Percentiles rank a stretch among this genome's conserved stretches.
phyloP scores from a whole-genome alignment of 2,888 invertebrate genomes.

The Cosmopolites sordidus region DNA sequence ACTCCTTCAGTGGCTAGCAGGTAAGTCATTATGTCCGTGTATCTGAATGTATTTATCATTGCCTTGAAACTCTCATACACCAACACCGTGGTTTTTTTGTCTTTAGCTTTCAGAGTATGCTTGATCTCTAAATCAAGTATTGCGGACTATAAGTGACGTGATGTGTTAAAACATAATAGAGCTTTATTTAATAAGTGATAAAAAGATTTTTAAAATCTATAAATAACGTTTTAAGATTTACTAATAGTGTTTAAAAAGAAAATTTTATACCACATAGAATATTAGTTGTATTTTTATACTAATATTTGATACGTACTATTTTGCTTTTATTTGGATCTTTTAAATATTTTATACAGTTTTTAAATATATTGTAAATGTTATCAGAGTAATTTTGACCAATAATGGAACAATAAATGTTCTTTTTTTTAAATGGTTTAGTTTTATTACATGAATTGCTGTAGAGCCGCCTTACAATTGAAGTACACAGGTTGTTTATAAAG shows the following conservation, averaged over 20 bases:
- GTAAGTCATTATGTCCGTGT: conserved; percentile 29
- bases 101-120: conserved; percentile 46
- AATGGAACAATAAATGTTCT: no score
- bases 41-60: background rate
- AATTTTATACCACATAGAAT: background rate
- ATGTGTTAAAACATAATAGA: background rate
- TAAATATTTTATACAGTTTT: background rate
- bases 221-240: background rate
- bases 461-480: no score
- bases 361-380: background rate
- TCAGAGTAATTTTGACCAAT: no score
- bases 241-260: background rate
- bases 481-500: no score
- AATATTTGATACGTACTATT: background rate
- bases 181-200: background rate
- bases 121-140: conserved; percentile 39
- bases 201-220: conserved; percentile 1
- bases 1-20: conserved; percentile 63
- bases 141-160: background rate
- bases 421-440: no score
- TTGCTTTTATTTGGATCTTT: background rate
- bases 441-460: no score
- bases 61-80: no score
- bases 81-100: conserved; percentile 11
- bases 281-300: background rate